These are phyloP conservation scores for Alcedo atthis DNA, from an alignment of 2,797 vertebrate genomes.

Conservation along the genomic window DNA sequence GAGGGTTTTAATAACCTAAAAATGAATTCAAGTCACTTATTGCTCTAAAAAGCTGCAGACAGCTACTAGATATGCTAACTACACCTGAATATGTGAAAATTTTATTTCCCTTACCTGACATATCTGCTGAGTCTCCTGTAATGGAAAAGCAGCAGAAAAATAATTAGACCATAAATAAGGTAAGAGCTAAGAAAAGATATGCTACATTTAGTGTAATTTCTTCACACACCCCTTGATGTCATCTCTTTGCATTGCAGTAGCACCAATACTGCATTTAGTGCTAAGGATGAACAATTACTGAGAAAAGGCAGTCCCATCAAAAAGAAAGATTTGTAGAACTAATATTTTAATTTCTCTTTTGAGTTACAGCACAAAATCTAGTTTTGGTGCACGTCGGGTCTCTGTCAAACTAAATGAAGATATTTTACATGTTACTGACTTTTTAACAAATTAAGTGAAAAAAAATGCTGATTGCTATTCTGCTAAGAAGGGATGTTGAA, in stretches of 20 bases:
- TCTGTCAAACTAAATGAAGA: background rate
- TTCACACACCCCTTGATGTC: conserved; percentile 29
- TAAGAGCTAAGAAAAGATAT: conserved; percentile 57
- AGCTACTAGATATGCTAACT: conserved; percentile 48
- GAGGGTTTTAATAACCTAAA: conserved; percentile 13
- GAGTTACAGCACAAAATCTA: background rate
- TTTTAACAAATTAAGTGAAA: background rate
- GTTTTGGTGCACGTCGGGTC: background rate
- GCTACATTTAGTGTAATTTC: conserved; percentile 44
- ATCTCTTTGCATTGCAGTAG: conserved; percentile 17
- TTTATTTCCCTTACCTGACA: conserved; percentile 90
- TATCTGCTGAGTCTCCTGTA: conserved; percentile 96
- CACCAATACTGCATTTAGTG: background rate
- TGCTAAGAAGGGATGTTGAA: background rate
- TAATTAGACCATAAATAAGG: conserved; percentile 70
- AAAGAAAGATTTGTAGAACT: background rate
- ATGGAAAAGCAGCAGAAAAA: conserved; percentile 78
- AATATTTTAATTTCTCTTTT: background rate
- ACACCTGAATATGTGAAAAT: conserved; percentile 65
- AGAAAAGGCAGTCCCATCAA: background rate
- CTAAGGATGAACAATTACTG: conserved; percentile 8
- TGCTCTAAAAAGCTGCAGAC: conserved; percentile 11
- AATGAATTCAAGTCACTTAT: conserved; percentile 35
- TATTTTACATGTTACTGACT: background rate
- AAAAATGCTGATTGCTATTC: background rate